These are phyloP conservation scores for Congeria kusceri DNA, from an alignment of 2,888 invertebrate genomes.

Conservation along the genomic window DNA sequence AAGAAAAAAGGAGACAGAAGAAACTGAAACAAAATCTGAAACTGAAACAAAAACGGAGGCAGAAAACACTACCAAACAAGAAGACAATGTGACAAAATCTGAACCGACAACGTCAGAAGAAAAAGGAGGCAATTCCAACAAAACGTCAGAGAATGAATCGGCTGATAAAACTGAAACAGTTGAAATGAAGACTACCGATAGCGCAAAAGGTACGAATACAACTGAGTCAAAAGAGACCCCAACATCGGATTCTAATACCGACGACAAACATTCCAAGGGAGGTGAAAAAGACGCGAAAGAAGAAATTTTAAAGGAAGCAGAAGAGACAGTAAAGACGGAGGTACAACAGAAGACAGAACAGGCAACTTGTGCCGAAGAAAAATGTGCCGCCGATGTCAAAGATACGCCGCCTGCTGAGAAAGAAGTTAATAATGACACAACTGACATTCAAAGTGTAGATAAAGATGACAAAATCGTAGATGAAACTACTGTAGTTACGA, in stretches of 20 bases:
- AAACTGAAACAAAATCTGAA: not conserved
- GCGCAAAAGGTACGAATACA: not conserved
- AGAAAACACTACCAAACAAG: not conserved
- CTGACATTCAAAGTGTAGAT: not conserved
- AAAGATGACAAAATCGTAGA: not conserved
- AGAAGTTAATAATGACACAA: not conserved
- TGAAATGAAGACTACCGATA: not conserved
- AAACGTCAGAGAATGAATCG: not conserved
- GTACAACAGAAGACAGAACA: too few species aligned
- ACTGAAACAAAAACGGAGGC: not conserved
- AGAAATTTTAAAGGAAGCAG: not conserved
- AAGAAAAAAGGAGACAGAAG: not conserved
- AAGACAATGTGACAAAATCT: not conserved
- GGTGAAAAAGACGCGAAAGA: not conserved
- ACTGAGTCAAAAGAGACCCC: not conserved
- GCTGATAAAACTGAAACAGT: not conserved
- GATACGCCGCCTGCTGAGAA: not conserved
- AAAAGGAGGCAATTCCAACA: not conserved
- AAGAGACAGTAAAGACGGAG: not conserved
- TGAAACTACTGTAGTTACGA: too few species aligned
- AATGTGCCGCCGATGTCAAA: not conserved
- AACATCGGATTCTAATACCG: not conserved
- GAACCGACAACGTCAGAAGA: not conserved
- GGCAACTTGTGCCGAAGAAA: not conserved
- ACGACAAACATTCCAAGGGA: not conserved